Evolutionary conservation across 2,888 invertebrate species (phyloP), one percentile per base, ranked within the genome.

Genomic region (Sphaerophoria taeniata): DNA sequence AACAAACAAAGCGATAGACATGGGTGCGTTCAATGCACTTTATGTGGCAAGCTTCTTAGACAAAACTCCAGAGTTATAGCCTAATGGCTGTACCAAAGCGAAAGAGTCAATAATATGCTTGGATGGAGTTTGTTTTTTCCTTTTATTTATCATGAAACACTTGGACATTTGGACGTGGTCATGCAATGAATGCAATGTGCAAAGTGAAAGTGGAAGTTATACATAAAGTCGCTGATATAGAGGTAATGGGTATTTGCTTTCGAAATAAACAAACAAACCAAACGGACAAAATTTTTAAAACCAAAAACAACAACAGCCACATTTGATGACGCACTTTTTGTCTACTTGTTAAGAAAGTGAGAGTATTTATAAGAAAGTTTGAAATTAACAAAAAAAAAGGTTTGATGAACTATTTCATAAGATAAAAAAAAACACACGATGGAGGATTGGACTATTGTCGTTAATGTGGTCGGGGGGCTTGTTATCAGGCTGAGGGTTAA

Each of bases 1-100:
- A 74, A 47, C 34, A 79, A 58, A 77, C 71, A 53, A 16, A 76
- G 34, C 69, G 24, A 47, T 63, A 61, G 49, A 58, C 71, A 73
- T 73, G 73, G 69, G 73, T 79, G 78, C 83, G 83, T 84, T 79
- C 83, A 79, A 60, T 84, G 74, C 83, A 79, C 79, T 75, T 73
- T 60, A 73, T 77, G 67, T 24, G 71, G 67, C 55, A 24, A 24
- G 67, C 55, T 75, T 34, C 45, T 55, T 24, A 31, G 51, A 24
- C 24, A 24, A 72, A 51, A 60, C 16, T 24, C 69, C 69, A 56
- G 34, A 67, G 53, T 67, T 53, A 60, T 60, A 73, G 58, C 53
- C 45, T 60, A 58, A 47, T 16, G 67, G 58, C 31, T 11, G 53
- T 53, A 61, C 43, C 56, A 71, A n/a, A 60, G 53, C 39, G 67